phyloP scores from a whole-genome alignment of 2,113 vertebrate species.

The Prolemur simus region DNA sequence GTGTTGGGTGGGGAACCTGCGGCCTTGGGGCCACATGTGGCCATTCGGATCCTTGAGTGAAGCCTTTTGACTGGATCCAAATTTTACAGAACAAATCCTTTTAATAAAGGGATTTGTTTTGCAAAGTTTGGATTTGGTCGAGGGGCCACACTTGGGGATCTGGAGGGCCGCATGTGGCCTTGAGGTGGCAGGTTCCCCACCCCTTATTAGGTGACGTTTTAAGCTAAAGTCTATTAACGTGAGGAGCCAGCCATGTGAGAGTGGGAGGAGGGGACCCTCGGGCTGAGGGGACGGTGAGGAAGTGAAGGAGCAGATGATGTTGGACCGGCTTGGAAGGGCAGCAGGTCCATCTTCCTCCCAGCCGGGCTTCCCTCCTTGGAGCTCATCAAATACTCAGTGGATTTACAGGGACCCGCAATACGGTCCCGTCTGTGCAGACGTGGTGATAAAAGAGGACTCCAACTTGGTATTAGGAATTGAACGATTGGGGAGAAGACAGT shows the following conservation, averaged over 20 bases:
- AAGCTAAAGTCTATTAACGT: not conserved
- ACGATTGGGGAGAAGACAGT: slow-evolving; percentile 60
- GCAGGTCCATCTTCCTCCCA: not conserved
- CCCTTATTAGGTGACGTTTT: not conserved
- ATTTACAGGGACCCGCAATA: slow-evolving; percentile 9
- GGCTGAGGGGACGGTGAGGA: not conserved
- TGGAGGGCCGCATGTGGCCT: too few species aligned
- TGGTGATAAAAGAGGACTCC: slow-evolving; percentile 72
- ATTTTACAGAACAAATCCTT: too few species aligned
- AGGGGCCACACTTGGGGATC: too few species aligned
- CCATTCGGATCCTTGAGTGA: too few species aligned
- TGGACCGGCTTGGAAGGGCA: not conserved
- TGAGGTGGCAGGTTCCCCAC: too few species aligned
- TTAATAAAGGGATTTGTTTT: too few species aligned
- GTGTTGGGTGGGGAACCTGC: not conserved
- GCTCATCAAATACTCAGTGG: slow-evolving; percentile 36
- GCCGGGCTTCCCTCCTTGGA: not conserved
- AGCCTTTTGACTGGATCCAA: too few species aligned
- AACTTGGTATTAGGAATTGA: slow-evolving; percentile 74
- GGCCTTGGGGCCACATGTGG: too few species aligned
- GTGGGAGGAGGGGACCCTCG: not conserved
- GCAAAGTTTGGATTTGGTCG: too few species aligned
- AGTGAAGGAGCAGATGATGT: not conserved
- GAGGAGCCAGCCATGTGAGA: accelerated
- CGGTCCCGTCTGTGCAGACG: not conserved